These are phyloP conservation scores for Styela plicata DNA, from an alignment of 23 tunicate genomes.

Conservation along the genomic window DNA sequence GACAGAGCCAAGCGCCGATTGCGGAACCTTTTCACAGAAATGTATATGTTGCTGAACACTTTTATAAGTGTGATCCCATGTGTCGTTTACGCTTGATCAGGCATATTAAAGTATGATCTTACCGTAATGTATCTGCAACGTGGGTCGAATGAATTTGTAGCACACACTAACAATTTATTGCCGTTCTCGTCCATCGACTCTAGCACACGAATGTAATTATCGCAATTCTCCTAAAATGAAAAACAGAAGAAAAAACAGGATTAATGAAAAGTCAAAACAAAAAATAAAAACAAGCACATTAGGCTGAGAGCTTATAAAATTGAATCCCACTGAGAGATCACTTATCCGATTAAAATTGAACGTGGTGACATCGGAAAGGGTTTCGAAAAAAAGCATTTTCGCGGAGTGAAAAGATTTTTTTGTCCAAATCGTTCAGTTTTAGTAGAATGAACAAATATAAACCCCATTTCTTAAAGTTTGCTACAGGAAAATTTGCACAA, in stretches of 20 bases:
- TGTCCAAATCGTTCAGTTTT: too few relatives aligned
- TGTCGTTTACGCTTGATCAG: neutral
- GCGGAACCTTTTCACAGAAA: too few relatives aligned
- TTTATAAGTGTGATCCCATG: neutral
- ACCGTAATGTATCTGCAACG: constrained; percentile 35
- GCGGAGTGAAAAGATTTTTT: too few relatives aligned
- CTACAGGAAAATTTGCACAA: too few relatives aligned
- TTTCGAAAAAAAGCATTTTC: too few relatives aligned
- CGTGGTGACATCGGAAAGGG: too few relatives aligned
- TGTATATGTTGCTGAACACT: too few relatives aligned
- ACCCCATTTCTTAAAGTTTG: too few relatives aligned
- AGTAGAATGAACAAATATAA: too few relatives aligned
- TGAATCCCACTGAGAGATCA: neutral
- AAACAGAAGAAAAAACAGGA: neutral
- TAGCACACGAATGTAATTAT: constrained; percentile 60
- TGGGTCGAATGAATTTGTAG: constrained; percentile 54
- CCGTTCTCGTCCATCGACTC: constrained; percentile 38
- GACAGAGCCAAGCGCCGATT: too few relatives aligned
- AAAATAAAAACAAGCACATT: neutral
- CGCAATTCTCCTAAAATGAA: constrained; percentile 62
- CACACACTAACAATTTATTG: constrained; percentile 44
- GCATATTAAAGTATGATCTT: neutral
- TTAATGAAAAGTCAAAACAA: neutral
- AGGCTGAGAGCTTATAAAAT: neutral
- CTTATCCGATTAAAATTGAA: neutral